These are phyloP conservation scores for Phylloscopus trochiloides DNA, from an alignment of 2,113 vertebrate genomes.

Conservation along the genomic window DNA sequence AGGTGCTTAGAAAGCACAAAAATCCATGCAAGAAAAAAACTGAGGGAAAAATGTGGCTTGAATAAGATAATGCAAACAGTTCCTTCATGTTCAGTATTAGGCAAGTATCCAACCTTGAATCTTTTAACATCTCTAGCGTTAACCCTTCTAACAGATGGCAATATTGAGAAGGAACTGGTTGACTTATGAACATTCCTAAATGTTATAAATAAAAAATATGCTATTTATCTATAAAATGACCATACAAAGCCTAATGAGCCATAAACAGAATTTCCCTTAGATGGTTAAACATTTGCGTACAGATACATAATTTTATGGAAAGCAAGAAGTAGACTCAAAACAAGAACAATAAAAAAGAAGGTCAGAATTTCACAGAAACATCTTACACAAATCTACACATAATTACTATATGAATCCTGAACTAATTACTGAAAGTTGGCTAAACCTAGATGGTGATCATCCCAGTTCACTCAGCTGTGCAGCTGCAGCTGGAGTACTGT, in stretches of 20 bases:
- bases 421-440: not conserved
- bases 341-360: not conserved
- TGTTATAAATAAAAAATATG: not conserved
- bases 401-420: not conserved
- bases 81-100: not conserved
- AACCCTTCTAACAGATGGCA: not conserved
- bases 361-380: not conserved
- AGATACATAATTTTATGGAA: not conserved
- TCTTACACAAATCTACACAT: not conserved
- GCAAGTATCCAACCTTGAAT: not conserved
- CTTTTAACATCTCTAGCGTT: not conserved
- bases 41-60: not conserved
- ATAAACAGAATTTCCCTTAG: not conserved
- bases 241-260: not conserved
- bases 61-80: not conserved
- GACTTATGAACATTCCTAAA: not conserved
- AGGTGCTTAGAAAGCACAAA: not conserved
- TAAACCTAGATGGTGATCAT: not conserved
- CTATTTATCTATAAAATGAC: not conserved
- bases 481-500: no score
- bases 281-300: not conserved
- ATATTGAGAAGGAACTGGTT: not conserved
- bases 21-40: not conserved
- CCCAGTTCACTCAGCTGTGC: no score
- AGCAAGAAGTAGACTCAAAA: not conserved